A percentile compares a stretch with the other conserved stretches of the same genome.
phyloP scores from a whole-genome alignment of 2,113 vertebrate species.

The Saguinus imperator region DNA sequence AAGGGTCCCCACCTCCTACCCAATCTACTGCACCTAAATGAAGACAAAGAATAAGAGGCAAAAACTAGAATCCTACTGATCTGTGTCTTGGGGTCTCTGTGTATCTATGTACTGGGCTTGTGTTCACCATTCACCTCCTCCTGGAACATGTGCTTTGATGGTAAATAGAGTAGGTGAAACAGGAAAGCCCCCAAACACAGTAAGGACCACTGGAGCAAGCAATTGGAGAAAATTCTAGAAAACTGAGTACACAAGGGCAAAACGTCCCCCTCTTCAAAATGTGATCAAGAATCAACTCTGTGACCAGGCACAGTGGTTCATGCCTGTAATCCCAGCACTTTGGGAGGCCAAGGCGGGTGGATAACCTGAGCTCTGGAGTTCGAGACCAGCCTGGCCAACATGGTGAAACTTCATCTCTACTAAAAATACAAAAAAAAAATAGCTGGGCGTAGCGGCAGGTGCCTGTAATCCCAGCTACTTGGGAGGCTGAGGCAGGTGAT shows the following conservation, averaged over 20 bases:
- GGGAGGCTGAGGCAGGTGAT: too few species aligned
- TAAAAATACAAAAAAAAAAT: too few species aligned
- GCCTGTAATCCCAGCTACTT: too few species aligned
- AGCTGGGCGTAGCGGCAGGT: too few species aligned
- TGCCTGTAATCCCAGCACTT: too few species aligned
- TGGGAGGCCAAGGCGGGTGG: too few species aligned
- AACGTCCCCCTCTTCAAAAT: background rate
- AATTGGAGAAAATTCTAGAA: background rate
- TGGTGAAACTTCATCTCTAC: too few species aligned
- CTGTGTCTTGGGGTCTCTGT: background rate
- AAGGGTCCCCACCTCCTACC: too few species aligned
- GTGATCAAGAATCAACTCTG: background rate
- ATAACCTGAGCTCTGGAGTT: too few species aligned
- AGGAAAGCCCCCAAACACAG: background rate
- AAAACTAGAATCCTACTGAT: background rate
- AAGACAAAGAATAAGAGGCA: background rate
- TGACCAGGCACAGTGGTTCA: too few species aligned
- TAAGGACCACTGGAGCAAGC: background rate
- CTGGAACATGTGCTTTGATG: background rate
- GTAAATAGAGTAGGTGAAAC: background rate
- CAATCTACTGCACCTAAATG: background rate
- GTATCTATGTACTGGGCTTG: background rate
- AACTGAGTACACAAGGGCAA: background rate
- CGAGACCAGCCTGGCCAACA: too few species aligned
- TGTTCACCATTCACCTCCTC: background rate